Conservation (phyloP, 2,113 vertebrate genomes). For the Myrmecobius fasciatus region DNA sequence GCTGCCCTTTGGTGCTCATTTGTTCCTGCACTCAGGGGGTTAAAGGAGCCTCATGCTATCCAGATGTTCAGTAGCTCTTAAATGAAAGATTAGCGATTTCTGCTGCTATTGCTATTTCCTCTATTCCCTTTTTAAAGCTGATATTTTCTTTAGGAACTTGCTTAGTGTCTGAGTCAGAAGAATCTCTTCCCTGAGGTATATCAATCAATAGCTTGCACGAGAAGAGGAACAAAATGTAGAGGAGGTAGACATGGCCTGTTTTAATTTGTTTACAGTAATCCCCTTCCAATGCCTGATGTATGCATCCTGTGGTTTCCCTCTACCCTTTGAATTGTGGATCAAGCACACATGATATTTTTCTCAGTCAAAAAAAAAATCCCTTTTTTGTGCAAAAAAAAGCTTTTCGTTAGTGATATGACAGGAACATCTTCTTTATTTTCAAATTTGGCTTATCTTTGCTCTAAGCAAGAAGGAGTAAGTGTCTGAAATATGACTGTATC, state of each 20-base stretch:
- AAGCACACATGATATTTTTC: conserved; percentile 74
- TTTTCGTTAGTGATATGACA: conserved; percentile 61
- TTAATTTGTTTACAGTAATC: conserved; percentile 82
- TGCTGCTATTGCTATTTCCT: conserved; percentile 84
- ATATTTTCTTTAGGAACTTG: conserved; percentile 86
- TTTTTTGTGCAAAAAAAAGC: conserved; percentile 9
- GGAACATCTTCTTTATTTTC: conserved; percentile 69
- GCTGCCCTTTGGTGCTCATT: conserved; percentile 86
- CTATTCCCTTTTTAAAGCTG: conserved; percentile 82
- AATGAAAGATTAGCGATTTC: conserved; percentile 88
- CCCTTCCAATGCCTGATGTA: conserved; percentile 72
- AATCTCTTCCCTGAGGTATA: conserved; percentile 86
- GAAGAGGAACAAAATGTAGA: conserved; percentile 81
- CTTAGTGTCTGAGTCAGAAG: conserved; percentile 85
- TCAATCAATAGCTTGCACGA: conserved; percentile 84
- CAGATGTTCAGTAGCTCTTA: conserved; percentile 86
- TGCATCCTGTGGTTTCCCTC: conserved; percentile 68
- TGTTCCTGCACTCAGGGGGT: conserved; percentile 84
- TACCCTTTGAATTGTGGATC: conserved; percentile 70
- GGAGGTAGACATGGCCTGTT: conserved; percentile 73
- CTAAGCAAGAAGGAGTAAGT: conserved; percentile 53
- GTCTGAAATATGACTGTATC: conserved; percentile 72
- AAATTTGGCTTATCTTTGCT: conserved; percentile 53
- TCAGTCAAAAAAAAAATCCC: conserved; percentile 71
- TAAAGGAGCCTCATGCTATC: conserved; percentile 83